These are phyloP conservation scores for Cryptophagus acutangulus DNA, from an alignment of 2,888 invertebrate species.

Conservation along the genomic window DNA sequence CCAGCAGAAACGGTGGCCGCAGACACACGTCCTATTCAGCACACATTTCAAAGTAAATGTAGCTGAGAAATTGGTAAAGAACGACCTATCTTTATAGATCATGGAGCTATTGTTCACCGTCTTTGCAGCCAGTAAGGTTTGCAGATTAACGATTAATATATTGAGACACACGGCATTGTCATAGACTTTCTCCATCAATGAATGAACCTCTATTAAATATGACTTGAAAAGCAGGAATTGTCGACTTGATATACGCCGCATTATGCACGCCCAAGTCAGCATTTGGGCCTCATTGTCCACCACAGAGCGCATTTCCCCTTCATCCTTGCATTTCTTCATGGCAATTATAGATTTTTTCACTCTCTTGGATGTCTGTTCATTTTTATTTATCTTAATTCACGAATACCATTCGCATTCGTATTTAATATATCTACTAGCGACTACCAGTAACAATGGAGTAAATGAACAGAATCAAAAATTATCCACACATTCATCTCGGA, in stretches of 20 bases:
- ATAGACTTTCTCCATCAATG: constrained; percentile 33
- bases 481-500: not conserved
- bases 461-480: too few relatives aligned
- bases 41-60: constrained; percentile 49
- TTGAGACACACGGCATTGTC: constrained; percentile 36
- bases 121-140: constrained; percentile 37
- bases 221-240: constrained; percentile 42
- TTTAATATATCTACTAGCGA: too few relatives aligned
- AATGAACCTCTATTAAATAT: constrained; percentile 44
- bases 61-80: constrained; percentile 51
- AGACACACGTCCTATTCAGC: constrained; percentile 40
- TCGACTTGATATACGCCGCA: constrained; percentile 44
- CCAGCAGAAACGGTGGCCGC: constrained; percentile 24
- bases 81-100: constrained; percentile 49
- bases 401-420: too few relatives aligned
- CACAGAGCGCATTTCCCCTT: constrained; percentile 4
- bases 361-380: constrained; percentile 5
- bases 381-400: not conserved
- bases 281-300: constrained; percentile 9
- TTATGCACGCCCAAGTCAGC: constrained; percentile 38
- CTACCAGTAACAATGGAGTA: too few relatives aligned
- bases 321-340: constrained; percentile 1
- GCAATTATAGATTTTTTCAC: constrained; percentile 8
- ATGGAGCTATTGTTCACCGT: constrained; percentile 42
- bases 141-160: constrained; percentile 48